phyloP scores from a whole-genome alignment of 1,140 invertebrate species.

The Drosophila pseudoobscura region DNA sequence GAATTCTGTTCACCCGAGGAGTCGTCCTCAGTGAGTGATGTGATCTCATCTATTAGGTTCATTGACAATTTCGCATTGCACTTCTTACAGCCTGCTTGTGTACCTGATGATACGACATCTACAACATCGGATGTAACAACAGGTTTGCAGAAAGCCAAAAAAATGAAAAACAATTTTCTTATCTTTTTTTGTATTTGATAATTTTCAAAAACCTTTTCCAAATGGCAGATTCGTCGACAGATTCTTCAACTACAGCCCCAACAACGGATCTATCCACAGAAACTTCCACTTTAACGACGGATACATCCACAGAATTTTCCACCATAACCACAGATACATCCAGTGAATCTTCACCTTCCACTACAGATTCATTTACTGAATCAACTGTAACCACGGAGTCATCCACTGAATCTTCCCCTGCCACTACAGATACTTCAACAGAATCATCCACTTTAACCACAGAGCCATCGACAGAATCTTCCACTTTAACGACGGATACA shows the following conservation, averaged over 20 bases:
- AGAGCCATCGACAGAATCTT: too few species aligned
- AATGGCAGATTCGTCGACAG: neutral
- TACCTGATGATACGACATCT: conserved; percentile 16
- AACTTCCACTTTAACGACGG: neutral
- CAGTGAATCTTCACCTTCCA: neutral
- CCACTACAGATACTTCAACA: too few species aligned
- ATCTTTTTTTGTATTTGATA: neutral
- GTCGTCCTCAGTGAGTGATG: conserved; percentile 17
- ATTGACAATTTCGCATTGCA: neutral
- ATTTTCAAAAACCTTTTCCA: too few species aligned
- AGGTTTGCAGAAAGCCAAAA: conserved; percentile 16
- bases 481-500: neutral
- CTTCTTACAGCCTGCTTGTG: conserved; percentile 29
- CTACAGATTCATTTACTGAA: too few species aligned
- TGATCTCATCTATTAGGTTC: neutral
- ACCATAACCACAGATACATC: neutral
- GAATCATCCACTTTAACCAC: too few species aligned
- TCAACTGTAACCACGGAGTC: conserved; percentile 10
- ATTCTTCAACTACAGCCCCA: too few species aligned
- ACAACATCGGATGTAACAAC: conserved; percentile 25
- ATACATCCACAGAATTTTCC: conserved; percentile 1
- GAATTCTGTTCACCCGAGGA: conserved; percentile 27
- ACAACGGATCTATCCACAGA: too few species aligned
- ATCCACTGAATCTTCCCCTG: neutral
- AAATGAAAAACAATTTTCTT: neutral